Conservation (phyloP, 2,888 invertebrate species). For the Lampropteryx suffumata region DNA sequence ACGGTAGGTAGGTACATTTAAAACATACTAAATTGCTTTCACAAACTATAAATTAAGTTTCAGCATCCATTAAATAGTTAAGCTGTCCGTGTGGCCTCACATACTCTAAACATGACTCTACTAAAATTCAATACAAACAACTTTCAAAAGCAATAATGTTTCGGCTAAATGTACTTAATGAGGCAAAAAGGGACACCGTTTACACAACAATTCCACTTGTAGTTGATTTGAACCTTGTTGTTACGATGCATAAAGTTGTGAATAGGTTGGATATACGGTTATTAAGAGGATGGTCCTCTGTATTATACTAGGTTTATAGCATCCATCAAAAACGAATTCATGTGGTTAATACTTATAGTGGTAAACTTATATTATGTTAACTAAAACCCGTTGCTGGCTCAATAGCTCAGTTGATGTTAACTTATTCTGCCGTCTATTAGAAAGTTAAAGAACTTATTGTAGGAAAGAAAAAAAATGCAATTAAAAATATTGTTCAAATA, state of each 20-base stretch:
- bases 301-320: background rate
- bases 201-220: background rate
- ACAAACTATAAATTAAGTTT: slow-evolving; percentile 14
- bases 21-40: background rate
- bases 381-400: too few relatives aligned
- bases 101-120: slow-evolving; percentile 17
- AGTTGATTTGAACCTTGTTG: slow-evolving; percentile 3
- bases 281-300: background rate
- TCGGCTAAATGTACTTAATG: slow-evolving; percentile 25
- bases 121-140: slow-evolving; percentile 32
- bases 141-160: slow-evolving; percentile 24
- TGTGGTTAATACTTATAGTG: too few relatives aligned
- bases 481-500: too few relatives aligned
- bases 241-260: background rate
- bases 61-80: slow-evolving; percentile 19
- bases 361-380: too few relatives aligned
- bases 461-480: too few relatives aligned
- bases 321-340: too few relatives aligned
- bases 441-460: too few relatives aligned
- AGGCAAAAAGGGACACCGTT: slow-evolving; percentile 26
- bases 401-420: too few relatives aligned
- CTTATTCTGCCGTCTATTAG: too few relatives aligned
- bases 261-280: background rate
- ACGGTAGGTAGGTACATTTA: too few relatives aligned
- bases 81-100: slow-evolving; percentile 11